phyloP scores from a whole-genome alignment of 1,140 invertebrate species.

The Pteromalus puparum region DNA sequence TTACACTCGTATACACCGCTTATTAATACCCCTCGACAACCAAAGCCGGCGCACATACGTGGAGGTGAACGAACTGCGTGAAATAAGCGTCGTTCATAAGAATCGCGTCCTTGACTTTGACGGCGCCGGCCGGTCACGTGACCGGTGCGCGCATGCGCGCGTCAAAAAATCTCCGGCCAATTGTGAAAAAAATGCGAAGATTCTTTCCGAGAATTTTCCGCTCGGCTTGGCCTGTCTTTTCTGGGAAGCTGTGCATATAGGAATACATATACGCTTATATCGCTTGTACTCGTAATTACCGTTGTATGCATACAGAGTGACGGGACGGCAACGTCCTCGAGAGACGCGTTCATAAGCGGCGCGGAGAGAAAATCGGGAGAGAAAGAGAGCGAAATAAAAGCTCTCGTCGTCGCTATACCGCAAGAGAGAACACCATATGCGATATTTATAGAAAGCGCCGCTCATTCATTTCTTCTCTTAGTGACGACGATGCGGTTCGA shows the following conservation, averaged over 20 bases:
- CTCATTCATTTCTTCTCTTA: slow-evolving; percentile 36
- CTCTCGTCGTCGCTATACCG: slow-evolving; percentile 4
- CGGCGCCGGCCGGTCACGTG: slow-evolving; percentile 16
- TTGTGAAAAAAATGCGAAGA: neutral
- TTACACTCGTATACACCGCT: neutral
- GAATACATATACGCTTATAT: neutral
- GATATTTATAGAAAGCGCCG: slow-evolving; percentile 40
- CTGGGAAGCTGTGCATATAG: neutral
- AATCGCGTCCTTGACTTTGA: slow-evolving; percentile 51
- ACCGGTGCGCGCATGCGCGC: neutral
- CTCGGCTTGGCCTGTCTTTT: neutral
- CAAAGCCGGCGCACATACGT: neutral
- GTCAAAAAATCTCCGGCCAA: neutral
- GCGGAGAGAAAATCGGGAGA: neutral
- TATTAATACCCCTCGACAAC: slow-evolving; percentile 1
- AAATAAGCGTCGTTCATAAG: slow-evolving; percentile 31
- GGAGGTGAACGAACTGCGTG: slow-evolving; percentile 25
- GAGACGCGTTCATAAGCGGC: neutral
- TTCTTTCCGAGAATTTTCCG: neutral
- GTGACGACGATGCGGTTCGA: slow-evolving; percentile 7
- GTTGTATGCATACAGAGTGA: neutral
- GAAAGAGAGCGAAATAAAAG: slow-evolving; percentile 30
- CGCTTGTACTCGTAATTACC: neutral
- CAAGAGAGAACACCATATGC: slow-evolving; percentile 9
- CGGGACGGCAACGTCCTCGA: neutral